Conservation (phyloP, 2,888 invertebrate species). For the Lepeophtheirus nordmannii region DNA sequence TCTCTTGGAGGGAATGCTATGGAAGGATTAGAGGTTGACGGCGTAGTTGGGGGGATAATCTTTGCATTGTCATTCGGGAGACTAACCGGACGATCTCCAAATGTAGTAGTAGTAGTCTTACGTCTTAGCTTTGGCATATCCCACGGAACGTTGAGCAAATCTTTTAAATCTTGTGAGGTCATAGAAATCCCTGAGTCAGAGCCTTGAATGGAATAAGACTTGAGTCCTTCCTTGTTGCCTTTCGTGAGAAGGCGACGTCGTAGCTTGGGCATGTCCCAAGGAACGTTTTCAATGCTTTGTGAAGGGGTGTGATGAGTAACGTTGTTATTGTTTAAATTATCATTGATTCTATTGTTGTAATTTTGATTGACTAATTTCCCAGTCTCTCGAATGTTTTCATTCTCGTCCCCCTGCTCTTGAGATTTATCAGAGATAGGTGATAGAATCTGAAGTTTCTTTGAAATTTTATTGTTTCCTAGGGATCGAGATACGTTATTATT, state of each 20-base stretch:
- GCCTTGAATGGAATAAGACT: constrained; percentile 43
- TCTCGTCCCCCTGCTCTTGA: constrained; percentile 55
- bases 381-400: not conserved
- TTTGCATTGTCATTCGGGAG: constrained; percentile 23
- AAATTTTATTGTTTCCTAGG: constrained; percentile 50
- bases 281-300: constrained; percentile 48
- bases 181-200: constrained; percentile 77
- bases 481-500: constrained; percentile 46
- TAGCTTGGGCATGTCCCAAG: constrained; percentile 81
- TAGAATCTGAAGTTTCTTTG: constrained; percentile 56
- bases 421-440: constrained; percentile 80
- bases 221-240: constrained; percentile 58
- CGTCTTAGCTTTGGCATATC: constrained; percentile 77
- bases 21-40: constrained; percentile 16
- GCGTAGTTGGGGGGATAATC: constrained; percentile 24
- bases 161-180: constrained; percentile 58
- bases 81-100: constrained; percentile 25
- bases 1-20: not conserved
- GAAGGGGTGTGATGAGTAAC: constrained; percentile 27
- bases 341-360: constrained; percentile 71
- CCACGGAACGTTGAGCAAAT: constrained; percentile 65
- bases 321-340: constrained; percentile 33
- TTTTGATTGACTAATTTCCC: constrained; percentile 21
- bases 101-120: constrained; percentile 34
- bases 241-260: constrained; percentile 42